Percentiles rank a stretch among this genome's conserved stretches.
Conservation (phyloP, 2,113 vertebrate species). For the Hippocampus barbouri region DNA sequence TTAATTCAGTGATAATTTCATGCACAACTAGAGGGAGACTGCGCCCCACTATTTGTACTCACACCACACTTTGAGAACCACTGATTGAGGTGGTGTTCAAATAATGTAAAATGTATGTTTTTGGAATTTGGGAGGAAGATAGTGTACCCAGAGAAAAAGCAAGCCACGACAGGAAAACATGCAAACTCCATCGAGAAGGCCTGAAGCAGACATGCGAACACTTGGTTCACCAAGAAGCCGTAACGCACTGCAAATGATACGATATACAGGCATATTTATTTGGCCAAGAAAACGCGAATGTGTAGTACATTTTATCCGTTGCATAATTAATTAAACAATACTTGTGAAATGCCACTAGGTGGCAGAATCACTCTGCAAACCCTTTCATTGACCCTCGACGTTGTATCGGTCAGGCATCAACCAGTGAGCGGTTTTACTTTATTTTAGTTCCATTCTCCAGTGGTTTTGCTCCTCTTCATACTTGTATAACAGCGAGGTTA, state of each 20-base stretch:
- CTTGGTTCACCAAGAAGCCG: not conserved
- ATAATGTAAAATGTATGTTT: no score
- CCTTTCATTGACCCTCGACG: not conserved
- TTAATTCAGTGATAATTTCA: no score
- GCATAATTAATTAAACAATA: not conserved
- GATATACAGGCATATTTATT: not conserved
- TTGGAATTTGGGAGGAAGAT: no score
- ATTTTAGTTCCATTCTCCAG: not conserved
- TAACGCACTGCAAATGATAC: not conserved
- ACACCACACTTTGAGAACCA: no score
- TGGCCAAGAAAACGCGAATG: not conserved
- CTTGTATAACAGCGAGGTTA: not conserved
- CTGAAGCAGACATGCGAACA: not conserved
- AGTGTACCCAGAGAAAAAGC: not conserved
- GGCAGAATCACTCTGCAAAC: not conserved
- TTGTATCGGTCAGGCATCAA: no score
- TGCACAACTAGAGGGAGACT: no score
- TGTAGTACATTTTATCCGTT: not conserved
- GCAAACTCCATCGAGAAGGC: not conserved
- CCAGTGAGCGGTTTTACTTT: not conserved
- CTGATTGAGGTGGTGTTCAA: no score
- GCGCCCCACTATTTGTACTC: no score
- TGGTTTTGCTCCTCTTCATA: not conserved
- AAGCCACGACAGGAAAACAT: not conserved
- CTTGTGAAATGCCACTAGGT: not conserved